Evolutionary conservation across 2,113 vertebrate species (phyloP).

Genomic region (Myocastor coypus): DNA sequence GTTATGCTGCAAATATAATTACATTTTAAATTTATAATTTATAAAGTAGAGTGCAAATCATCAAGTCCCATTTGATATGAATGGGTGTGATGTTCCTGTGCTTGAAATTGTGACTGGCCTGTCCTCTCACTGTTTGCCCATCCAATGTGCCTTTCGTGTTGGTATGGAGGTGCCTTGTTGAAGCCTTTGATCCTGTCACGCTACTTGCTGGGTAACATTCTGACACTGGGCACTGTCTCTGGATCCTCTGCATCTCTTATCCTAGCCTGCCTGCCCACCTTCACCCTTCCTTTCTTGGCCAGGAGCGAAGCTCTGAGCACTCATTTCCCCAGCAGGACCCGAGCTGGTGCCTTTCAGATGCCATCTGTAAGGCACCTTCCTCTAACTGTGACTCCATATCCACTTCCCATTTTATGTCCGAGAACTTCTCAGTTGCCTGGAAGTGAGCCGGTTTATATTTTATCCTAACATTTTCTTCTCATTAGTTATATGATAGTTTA

Average conservation of each 20-base stretch:
- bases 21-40: background rate
- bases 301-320: background rate
- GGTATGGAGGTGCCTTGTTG: background rate
- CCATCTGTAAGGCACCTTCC: background rate
- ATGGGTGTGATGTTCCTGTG: background rate
- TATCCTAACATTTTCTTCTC: background rate
- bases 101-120: background rate
- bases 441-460: background rate
- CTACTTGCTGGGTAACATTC: background rate
- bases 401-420: background rate
- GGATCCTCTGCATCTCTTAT: background rate
- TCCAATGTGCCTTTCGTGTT: background rate
- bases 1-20: background rate
- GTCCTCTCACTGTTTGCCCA: background rate
- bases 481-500: background rate
- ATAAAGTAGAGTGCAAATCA: background rate
- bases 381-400: background rate
- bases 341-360: background rate
- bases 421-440: background rate
- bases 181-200: background rate
- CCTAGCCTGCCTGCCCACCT: background rate
- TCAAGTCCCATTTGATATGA: background rate
- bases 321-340: background rate
- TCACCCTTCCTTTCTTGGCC: too few relatives aligned
- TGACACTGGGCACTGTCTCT: too few relatives aligned